Evolutionary conservation across 2,113 vertebrate species (phyloP).

Genomic region (Vimba vimba): DNA sequence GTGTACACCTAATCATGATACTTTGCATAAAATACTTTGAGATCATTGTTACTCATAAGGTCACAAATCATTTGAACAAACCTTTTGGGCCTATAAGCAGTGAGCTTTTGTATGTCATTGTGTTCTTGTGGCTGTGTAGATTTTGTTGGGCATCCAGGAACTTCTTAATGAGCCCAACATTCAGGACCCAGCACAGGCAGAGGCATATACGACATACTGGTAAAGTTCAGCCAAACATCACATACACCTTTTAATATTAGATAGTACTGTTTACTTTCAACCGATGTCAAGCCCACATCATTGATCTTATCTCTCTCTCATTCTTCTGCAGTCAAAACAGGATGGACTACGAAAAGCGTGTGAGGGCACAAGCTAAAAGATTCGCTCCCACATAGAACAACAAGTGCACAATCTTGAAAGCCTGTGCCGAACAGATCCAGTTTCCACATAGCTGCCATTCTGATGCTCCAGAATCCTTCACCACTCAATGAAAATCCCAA

Average conservation of each 20-base stretch:
- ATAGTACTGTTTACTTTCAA: neutral
- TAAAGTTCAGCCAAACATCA: slow-evolving; percentile 49
- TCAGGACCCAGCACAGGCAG: slow-evolving; percentile 80
- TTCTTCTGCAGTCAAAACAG: slow-evolving; percentile 77
- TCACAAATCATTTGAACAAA: neutral
- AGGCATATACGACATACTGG: slow-evolving; percentile 82
- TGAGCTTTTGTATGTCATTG: neutral
- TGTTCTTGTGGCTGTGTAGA: slow-evolving; percentile 66
- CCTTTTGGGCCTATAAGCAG: neutral
- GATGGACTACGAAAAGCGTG: slow-evolving; percentile 81
- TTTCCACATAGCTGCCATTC: neutral
- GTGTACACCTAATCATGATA: neutral
- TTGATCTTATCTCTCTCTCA: neutral
- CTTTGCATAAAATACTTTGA: neutral
- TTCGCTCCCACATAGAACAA: slow-evolving; percentile 76
- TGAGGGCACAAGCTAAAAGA: slow-evolving; percentile 81
- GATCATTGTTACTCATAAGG: neutral
- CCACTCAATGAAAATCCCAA: neutral
- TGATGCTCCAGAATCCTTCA: slow-evolving; percentile 22
- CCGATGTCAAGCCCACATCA: neutral
- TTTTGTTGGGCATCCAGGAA: slow-evolving; percentile 80
- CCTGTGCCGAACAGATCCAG: neutral
- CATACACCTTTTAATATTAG: neutral
- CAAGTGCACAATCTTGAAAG: neutral
- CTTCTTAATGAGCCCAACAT: slow-evolving; percentile 82